phyloP scores from a whole-genome alignment of 2,113 vertebrate species.

The Hirundichthys speculiger region DNA sequence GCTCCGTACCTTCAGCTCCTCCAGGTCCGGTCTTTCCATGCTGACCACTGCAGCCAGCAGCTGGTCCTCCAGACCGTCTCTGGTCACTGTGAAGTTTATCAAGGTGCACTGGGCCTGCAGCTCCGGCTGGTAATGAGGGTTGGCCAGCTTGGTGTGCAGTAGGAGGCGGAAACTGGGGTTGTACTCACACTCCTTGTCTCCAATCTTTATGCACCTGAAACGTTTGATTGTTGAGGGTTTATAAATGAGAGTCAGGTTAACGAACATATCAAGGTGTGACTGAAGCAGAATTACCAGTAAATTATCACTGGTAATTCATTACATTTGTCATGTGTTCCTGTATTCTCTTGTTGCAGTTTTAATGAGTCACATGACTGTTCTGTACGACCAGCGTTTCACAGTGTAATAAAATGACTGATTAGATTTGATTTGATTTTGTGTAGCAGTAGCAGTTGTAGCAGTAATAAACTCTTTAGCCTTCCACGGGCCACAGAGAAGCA shows the following conservation, averaged over 20 bases:
- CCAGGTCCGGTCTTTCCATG: slow-evolving; percentile 92
- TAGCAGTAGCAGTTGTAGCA: too few species aligned
- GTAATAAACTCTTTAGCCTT: too few species aligned
- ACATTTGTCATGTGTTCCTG: not conserved
- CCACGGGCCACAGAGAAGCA: too few species aligned
- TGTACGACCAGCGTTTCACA: too few species aligned
- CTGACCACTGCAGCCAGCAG: slow-evolving; percentile 90
- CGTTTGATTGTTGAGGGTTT: not conserved
- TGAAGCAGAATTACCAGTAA: not conserved
- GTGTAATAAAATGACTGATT: too few species aligned
- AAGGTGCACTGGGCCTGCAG: slow-evolving; percentile 97
- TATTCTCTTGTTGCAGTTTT: not conserved
- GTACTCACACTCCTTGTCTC: slow-evolving; percentile 95
- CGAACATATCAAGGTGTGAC: not conserved
- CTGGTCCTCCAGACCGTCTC: slow-evolving; percentile 93
- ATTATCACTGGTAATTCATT: not conserved
- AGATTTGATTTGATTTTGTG: too few species aligned
- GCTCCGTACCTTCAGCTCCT: slow-evolving; percentile 89
- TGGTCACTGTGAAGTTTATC: slow-evolving; percentile 94
- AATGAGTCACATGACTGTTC: too few species aligned
- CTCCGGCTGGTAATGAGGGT: slow-evolving; percentile 95
- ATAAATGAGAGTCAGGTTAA: not conserved
- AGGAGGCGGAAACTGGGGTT: slow-evolving; percentile 90
- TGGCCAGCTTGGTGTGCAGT: slow-evolving; percentile 94
- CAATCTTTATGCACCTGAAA: slow-evolving; percentile 89